phyloP scores from a whole-genome alignment of 2,797 vertebrate species.

The Gephyroberyx darwinii region DNA sequence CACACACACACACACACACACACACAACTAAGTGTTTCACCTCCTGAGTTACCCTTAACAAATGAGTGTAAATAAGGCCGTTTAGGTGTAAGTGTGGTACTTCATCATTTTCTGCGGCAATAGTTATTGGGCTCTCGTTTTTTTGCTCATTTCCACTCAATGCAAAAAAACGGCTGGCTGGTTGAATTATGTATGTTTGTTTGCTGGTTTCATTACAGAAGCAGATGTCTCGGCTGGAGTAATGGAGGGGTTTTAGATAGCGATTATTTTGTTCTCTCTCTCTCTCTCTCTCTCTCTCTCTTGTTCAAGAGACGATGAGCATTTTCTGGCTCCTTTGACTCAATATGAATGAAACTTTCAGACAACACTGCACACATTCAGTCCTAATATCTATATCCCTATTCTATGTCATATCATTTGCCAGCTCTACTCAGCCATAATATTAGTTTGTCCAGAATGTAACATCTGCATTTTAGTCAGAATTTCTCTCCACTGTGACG shows the following conservation, averaged over 20 bases:
- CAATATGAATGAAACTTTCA: constrained; percentile 48
- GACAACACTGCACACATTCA: constrained; percentile 11
- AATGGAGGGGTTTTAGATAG: constrained; percentile 60
- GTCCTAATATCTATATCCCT: constrained; percentile 22
- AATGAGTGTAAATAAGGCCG: constrained; percentile 69
- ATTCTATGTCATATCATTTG: constrained; percentile 5
- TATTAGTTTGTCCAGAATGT: constrained; percentile 26
- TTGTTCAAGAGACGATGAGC: constrained; percentile 49
- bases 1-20: constrained; percentile 5
- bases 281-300: constrained; percentile 5
- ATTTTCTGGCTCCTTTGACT: constrained; percentile 42
- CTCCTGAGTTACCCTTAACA: constrained; percentile 59
- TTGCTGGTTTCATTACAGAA: constrained; percentile 72
- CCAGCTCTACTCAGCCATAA: constrained; percentile 18
- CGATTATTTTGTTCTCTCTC: constrained; percentile 41
- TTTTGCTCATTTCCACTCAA: constrained; percentile 51
- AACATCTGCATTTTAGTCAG: constrained; percentile 32
- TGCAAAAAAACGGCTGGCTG: constrained; percentile 48
- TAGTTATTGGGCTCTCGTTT: constrained; percentile 65
- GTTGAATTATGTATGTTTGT: constrained; percentile 77
- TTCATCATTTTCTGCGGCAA: constrained; percentile 70
- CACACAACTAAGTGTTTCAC: constrained; percentile 39
- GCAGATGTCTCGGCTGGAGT: constrained; percentile 69
- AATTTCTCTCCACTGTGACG: background rate
- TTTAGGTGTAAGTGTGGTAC: constrained; percentile 66